Percentiles rank a stretch among this genome's conserved stretches.
Evolutionary conservation across 2,888 invertebrate genomes (phyloP).

Genomic region (Bombylius major): DNA sequence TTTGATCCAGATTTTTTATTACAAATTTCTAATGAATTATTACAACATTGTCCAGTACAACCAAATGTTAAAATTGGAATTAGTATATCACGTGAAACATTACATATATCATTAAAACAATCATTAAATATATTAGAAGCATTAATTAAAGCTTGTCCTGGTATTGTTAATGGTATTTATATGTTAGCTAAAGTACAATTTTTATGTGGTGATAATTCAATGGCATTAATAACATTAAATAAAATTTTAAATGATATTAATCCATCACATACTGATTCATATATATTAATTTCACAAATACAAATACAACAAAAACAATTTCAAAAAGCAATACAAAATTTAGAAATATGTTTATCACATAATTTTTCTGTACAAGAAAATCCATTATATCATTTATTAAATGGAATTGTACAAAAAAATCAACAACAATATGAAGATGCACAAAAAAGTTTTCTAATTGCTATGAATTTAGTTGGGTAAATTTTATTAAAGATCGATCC

Average conservation of each 20-base stretch:
- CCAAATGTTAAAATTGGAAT: constrained; percentile 37
- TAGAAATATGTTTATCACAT: constrained; percentile 82
- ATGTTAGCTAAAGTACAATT: constrained; percentile 70
- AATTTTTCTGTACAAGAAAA: constrained; percentile 87
- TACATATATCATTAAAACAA: constrained; percentile 42
- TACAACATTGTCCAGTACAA: constrained; percentile 58
- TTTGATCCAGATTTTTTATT: constrained; percentile 81
- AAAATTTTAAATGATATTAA: constrained; percentile 61
- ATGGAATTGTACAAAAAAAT: constrained; percentile 70
- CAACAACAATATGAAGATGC: constrained; percentile 57
- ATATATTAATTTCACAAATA: constrained; percentile 77
- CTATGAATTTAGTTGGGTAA: constrained; percentile 50
- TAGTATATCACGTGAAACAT: constrained; percentile 36
- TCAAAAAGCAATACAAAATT: constrained; percentile 66
- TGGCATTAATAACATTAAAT: constrained; percentile 57
- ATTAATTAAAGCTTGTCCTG: constrained; percentile 69
- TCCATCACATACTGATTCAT: constrained; percentile 68
- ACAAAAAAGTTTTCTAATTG: constrained; percentile 59
- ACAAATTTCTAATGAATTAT: constrained; percentile 62
- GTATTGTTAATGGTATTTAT: constrained; percentile 53
- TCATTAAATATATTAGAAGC: constrained; percentile 55
- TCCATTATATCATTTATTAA: constrained; percentile 78
- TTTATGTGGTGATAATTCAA: constrained; percentile 60
- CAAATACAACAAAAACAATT: constrained; percentile 57
- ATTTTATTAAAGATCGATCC: too few species aligned